These are phyloP conservation scores for Cryptus viduatorius DNA, from an alignment of 2,888 invertebrate genomes.

Conservation along the genomic window DNA sequence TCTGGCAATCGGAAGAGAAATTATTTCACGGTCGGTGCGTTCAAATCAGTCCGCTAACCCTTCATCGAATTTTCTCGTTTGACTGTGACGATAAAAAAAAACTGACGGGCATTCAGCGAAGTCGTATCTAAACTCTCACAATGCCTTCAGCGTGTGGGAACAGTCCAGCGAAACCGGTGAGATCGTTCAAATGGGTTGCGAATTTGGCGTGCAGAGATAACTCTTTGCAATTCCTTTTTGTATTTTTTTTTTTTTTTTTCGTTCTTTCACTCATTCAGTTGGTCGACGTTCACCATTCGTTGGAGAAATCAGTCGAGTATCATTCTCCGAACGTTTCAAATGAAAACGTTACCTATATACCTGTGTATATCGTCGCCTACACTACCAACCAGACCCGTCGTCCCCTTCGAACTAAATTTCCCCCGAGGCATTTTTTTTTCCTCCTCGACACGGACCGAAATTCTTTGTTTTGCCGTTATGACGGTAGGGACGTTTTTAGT, in stretches of 20 bases:
- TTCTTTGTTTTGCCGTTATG: slow-evolving; percentile 59
- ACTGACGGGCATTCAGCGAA: too few species aligned
- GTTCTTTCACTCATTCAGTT: neutral
- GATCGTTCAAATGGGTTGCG: neutral
- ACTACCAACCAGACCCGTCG: slow-evolving; percentile 10
- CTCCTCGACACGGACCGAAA: slow-evolving; percentile 43
- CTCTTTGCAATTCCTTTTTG: slow-evolving; percentile 2
- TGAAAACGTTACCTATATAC: neutral
- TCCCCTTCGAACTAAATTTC: slow-evolving; percentile 55
- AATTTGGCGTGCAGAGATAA: slow-evolving; percentile 2
- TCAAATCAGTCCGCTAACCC: too few species aligned
- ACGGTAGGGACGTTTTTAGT: slow-evolving; percentile 50
- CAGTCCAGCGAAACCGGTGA: slow-evolving; percentile 3
- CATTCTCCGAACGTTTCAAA: slow-evolving; percentile 13
- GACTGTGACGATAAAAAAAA: too few species aligned
- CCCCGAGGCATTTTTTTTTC: slow-evolving; percentile 55
- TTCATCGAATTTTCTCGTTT: too few species aligned
- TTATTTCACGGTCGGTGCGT: too few species aligned
- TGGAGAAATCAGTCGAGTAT: slow-evolving; percentile 43
- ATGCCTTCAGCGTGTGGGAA: neutral
- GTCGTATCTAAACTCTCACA: neutral
- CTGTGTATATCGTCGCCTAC: slow-evolving; percentile 10
- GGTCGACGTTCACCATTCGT: slow-evolving; percentile 5
- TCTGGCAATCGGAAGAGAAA: too few species aligned
- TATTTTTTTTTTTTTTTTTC: neutral